phyloP scores from a whole-genome alignment of 2,797 vertebrate genomes.

The Ceyx erithaca region DNA sequence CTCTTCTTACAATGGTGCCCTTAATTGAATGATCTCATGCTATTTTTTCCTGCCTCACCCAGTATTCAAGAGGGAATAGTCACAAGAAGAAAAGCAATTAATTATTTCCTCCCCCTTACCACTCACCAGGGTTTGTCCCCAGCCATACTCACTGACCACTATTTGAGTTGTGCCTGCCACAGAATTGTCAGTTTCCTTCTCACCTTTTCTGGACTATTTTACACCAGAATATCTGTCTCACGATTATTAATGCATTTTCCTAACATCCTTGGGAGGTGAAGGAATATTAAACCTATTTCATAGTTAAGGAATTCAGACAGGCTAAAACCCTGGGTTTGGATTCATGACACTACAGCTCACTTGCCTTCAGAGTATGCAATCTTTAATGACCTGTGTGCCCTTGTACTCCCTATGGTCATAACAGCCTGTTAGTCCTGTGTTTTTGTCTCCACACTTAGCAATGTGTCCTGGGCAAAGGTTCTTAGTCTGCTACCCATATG shows the following conservation, averaged over 20 bases:
- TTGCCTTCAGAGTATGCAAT: accelerated
- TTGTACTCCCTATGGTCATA: not conserved
- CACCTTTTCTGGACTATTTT: not conserved
- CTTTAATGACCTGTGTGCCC: not conserved
- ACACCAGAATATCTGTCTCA: not conserved
- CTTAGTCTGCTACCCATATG: not conserved
- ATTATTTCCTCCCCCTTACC: not conserved
- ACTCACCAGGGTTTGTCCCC: not conserved
- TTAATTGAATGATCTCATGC: not conserved
- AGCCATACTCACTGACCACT: not conserved
- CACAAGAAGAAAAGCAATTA: not conserved
- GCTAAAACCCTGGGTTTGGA: not conserved
- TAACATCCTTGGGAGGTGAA: not conserved
- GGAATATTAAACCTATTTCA: not conserved
- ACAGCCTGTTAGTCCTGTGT: not conserved
- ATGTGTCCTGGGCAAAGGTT: not conserved
- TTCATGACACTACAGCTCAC: not conserved
- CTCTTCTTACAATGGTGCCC: not conserved
- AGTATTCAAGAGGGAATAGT: not conserved
- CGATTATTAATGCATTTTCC: not conserved
- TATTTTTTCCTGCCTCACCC: not conserved
- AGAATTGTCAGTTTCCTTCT: not conserved
- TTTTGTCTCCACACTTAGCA: not conserved
- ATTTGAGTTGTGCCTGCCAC: not conserved
- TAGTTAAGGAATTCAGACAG: not conserved